phyloP scores from a whole-genome alignment of 2,113 vertebrate genomes.

The Phalacrocorax aristotelis region DNA sequence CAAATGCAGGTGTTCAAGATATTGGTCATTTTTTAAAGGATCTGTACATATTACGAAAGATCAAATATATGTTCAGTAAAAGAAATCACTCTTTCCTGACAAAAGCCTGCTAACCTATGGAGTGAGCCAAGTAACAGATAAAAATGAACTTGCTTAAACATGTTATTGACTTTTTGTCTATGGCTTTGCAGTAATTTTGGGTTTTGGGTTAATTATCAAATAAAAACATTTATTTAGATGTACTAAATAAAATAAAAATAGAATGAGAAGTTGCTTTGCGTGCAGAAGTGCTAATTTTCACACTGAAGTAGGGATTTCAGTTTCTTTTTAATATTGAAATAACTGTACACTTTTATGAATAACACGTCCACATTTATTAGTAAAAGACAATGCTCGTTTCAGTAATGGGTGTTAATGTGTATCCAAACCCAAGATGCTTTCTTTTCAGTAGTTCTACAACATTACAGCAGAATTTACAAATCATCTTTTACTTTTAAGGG shows the following conservation, averaged over 20 bases:
- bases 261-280: background rate
- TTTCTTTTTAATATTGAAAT: background rate
- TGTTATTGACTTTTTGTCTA: background rate
- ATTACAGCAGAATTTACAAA: background rate
- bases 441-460: background rate
- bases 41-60: background rate
- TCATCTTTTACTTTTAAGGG: background rate
- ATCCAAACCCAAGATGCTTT: background rate
- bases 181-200: background rate
- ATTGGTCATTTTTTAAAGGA: background rate
- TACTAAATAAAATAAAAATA: background rate
- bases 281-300: background rate
- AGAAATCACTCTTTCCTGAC: background rate
- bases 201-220: background rate
- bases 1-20: background rate
- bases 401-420: background rate
- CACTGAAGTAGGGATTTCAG: background rate
- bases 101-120: background rate
- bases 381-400: background rate
- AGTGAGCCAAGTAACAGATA: background rate
- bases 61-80: background rate
- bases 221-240: background rate
- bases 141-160: background rate
- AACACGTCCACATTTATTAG: background rate
- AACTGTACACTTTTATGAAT: background rate